Conservation (phyloP, 2,113 vertebrate species). For the Pungitius pungitius region DNA sequence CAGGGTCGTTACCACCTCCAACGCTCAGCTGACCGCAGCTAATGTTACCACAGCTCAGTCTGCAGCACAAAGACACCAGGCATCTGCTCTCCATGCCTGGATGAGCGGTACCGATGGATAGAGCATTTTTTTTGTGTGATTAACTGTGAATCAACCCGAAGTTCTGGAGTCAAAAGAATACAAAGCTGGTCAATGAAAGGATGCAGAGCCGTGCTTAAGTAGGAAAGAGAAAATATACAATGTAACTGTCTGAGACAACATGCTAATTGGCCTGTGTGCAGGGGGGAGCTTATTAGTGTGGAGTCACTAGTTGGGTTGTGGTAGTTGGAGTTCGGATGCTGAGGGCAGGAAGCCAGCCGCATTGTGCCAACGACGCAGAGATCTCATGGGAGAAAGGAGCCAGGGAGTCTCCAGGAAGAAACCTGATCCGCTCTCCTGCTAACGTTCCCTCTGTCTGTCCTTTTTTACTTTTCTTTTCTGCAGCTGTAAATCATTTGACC, state of each 20-base stretch:
- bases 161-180: conserved; percentile 7
- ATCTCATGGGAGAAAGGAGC: conserved; percentile 66
- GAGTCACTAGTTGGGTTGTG: conserved; percentile 34
- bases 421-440: conserved; percentile 55
- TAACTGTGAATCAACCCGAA: conserved; percentile 20
- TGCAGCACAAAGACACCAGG: conserved; percentile 27
- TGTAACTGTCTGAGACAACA: conserved; percentile 44
- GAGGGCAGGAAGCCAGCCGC: conserved; percentile 54
- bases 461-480: conserved; percentile 32
- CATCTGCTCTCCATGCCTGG: conserved; percentile 22
- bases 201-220: background rate
- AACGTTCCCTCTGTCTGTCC: conserved; percentile 29
- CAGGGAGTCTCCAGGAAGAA: conserved; percentile 72
- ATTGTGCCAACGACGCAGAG: conserved; percentile 58
- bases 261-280: conserved; percentile 57
- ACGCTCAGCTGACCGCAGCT: conserved; percentile 53
- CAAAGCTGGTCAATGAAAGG: conserved; percentile 21
- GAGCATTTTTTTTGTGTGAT: conserved; percentile 43
- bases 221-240: conserved; percentile 33
- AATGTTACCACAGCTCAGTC: conserved; percentile 53
- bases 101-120: conserved; percentile 32
- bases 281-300: conserved; percentile 57
- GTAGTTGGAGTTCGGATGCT: conserved; percentile 36
- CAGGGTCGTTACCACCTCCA: conserved; percentile 72
- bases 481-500: conserved; percentile 43